A percentile compares a stretch with the other conserved stretches of the same genome.
These are phyloP conservation scores for Heliornis fulica DNA, from an alignment of 2,113 vertebrate genomes.

Conservation along the genomic window DNA sequence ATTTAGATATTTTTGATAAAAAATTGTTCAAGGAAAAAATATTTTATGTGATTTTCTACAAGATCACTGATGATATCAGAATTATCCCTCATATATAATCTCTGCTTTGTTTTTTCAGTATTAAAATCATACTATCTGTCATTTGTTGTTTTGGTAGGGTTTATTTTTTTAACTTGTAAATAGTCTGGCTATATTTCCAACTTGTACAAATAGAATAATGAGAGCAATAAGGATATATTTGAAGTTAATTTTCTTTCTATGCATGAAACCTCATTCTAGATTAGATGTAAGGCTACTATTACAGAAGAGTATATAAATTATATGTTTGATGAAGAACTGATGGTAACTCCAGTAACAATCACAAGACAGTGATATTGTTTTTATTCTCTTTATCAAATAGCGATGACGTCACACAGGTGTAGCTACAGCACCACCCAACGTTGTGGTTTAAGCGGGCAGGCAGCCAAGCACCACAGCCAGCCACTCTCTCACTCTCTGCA, in stretches of 20 bases:
- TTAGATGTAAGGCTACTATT: background rate
- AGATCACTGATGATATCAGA: background rate
- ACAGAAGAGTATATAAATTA: background rate
- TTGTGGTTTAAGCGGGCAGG: too few relatives aligned
- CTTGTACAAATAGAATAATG: background rate
- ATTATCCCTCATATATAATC: background rate
- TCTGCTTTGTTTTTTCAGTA: background rate
- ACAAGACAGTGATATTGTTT: background rate
- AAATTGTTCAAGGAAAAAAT: background rate
- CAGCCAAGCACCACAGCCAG: too few relatives aligned
- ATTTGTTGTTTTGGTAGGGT: too few relatives aligned
- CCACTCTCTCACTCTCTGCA: too few relatives aligned
- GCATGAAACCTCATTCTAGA: background rate
- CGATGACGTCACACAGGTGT: background rate
- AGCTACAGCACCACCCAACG: background rate
- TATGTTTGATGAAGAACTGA: background rate
- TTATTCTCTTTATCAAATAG: background rate
- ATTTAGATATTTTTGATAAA: background rate
- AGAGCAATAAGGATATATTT: background rate
- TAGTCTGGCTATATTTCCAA: background rate
- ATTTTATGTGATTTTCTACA: background rate
- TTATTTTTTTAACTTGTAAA: background rate
- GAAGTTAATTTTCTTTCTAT: background rate
- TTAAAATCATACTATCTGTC: background rate
- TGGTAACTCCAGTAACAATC: background rate